phyloP scores from a whole-genome alignment of 2,888 invertebrate species.

The Sepiola atlantica region DNA sequence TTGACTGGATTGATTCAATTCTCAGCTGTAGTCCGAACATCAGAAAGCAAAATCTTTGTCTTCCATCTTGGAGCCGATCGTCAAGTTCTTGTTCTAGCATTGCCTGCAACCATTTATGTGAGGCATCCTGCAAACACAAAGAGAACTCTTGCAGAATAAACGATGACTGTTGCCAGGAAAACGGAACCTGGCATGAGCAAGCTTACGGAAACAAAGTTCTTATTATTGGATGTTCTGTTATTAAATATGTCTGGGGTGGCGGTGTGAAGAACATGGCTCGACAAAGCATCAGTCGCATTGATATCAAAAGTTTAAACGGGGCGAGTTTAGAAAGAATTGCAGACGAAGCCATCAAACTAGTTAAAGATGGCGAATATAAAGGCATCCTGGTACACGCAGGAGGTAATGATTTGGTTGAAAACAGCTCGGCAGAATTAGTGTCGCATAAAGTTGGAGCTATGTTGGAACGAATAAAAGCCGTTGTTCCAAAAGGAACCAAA shows the following conservation, averaged over 20 bases:
- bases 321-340: slow-evolving; percentile 42
- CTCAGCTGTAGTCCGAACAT: background rate
- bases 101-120: slow-evolving; percentile 32
- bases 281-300: slow-evolving; percentile 36
- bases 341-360: slow-evolving; percentile 35
- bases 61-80: slow-evolving; percentile 32
- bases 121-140: slow-evolving; percentile 9
- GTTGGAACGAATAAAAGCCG: slow-evolving; percentile 33
- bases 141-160: background rate
- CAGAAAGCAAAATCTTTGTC: background rate
- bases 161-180: background rate
- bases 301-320: slow-evolving; percentile 33
- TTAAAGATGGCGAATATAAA: slow-evolving; percentile 41
- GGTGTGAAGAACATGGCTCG: slow-evolving; percentile 45
- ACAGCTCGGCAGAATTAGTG: slow-evolving; percentile 37
- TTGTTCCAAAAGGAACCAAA: slow-evolving; percentile 45
- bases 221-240: slow-evolving; percentile 41
- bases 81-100: slow-evolving; percentile 40
- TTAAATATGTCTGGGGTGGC: slow-evolving; percentile 41
- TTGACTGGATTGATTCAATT: slow-evolving; percentile 25
- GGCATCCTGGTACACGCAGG: slow-evolving; percentile 41
- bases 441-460: slow-evolving; percentile 43
- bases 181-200: slow-evolving; percentile 16
- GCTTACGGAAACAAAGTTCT: slow-evolving; percentile 41
- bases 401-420: slow-evolving; percentile 39